Base-by-base conservation (phyloP, 1,140 invertebrate genomes). In the Xylocopa sonorina region DNA sequence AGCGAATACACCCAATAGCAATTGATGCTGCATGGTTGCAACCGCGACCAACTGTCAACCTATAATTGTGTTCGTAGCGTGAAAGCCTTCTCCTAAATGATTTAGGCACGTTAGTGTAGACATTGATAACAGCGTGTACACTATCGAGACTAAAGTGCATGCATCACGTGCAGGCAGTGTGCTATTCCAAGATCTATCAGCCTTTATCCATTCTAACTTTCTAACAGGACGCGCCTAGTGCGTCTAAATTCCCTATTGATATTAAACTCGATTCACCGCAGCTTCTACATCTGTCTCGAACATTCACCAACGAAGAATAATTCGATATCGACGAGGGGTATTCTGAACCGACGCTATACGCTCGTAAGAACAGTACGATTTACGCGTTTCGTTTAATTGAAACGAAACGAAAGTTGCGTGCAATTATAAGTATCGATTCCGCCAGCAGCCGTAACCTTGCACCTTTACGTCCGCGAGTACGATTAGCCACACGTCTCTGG, bases 11-110 rank as follows among this genome's bases (percentile, higher is more conserved):
- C n/a, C n/a, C n/a, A n/a, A n/a, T n/a, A n/a, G n/a, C n/a, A n/a
- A n/a, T n/a, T 29, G 34, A 41, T n/a, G 32, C 68, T 16, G 5
- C 41, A 21, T 27, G 16, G 48, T 55, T 50, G 38, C 29, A 50
- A 71, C 60, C 48, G 50, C 24, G 60, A 78, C 71, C 62, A 62
- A 55, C 29, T 29, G 67, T 62, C 55, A 43, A 21, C 16, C 9
- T 46, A 4, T 67, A 76, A 76, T 76, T 76, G 14, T 50, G 27
- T 6, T 4, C 18, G 27, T 41, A 34, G 41, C 34, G 68, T 58
- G 41, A 72, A 34, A 63, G 48, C 58, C 53, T 50, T 34, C 75
- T 38, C 14, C 16, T 50, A 53, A 69, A 78, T 69, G 51, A 66
- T 60, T 71, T n/a, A 58, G 55, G 43, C 66, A 60, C 41, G 41